Evolutionary conservation across 2,888 invertebrate species (phyloP), one percentile per base, ranked within the genome.

Genomic region (Molanna angustata): DNA sequence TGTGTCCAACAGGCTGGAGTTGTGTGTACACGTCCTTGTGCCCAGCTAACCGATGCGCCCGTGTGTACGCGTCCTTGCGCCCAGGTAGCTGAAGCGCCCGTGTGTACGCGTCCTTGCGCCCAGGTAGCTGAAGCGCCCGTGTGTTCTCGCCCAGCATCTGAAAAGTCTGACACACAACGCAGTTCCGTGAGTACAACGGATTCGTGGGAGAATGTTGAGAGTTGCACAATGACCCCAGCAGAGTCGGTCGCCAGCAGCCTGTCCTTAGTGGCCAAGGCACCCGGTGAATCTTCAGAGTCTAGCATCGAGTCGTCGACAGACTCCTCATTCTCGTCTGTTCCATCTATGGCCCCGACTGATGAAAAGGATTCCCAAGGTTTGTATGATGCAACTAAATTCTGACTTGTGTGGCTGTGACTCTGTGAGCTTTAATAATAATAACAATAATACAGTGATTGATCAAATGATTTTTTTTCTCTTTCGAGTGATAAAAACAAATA

Each of bases 291-390:
- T 22, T 33, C 47, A 17, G 42, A 41, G 11, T 37, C 47, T 19
- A 42, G 44, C 16, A 22, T 32, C 2, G 51, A 47, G 17, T 61
- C 65, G 31, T 64, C 67, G 17, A 39, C 46, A 2, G 49, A 57
- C 3, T 56, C 62, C 17, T 59, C 65, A 11, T 60, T 64, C n/a
- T 75, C 75, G 58, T 75, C 76, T 56, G 74, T 73, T 17, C 74
- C 76, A 2, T 63, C 76, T 48, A 74, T 70, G 47, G 65, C 68
- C 61, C 74, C 75, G 9, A 74, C 76, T 13, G 45, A 17, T 2
- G 45, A 39, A 4, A 37, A 56, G 35, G 57, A 52, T 27, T 39
- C 54, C 6, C 43, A 54, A 58, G 58, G 58, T 58, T 53, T 19
- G 55, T 55, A 47, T 40, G 14, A 31, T 13, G 39, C 16, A 20